Conservation (phyloP, 2,888 invertebrate genomes). For the Rhodophaea formosa region DNA sequence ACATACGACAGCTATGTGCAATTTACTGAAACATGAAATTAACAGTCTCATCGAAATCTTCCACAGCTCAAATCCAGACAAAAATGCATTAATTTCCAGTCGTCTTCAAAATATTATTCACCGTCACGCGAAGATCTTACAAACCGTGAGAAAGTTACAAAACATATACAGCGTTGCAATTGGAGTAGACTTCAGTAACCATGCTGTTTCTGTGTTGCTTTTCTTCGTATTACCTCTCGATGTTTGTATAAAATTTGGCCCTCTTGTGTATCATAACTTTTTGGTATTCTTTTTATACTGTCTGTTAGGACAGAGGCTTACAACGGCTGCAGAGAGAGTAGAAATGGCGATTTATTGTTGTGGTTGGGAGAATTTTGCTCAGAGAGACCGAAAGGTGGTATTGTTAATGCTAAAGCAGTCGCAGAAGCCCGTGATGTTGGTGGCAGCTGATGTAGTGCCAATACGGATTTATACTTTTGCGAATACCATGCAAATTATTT, state of each 20-base stretch:
- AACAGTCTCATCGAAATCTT: slow-evolving; percentile 22
- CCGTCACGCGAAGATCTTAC: slow-evolving; percentile 36
- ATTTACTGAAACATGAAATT: slow-evolving; percentile 38
- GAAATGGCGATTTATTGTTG: slow-evolving; percentile 44
- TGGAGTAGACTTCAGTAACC: slow-evolving; percentile 37
- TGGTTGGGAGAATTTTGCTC: slow-evolving; percentile 44
- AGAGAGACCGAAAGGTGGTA: slow-evolving; percentile 35
- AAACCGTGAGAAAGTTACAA: slow-evolving; percentile 38
- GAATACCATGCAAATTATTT: slow-evolving; percentile 41
- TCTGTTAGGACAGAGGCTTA: slow-evolving; percentile 43
- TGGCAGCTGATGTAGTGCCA: slow-evolving; percentile 41
- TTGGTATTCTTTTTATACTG: slow-evolving; percentile 46
- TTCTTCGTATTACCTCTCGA: slow-evolving; percentile 42
- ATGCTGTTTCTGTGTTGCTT: slow-evolving; percentile 38
- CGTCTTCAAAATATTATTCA: slow-evolving; percentile 32
- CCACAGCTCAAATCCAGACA: neutral
- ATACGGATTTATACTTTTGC: slow-evolving; percentile 44
- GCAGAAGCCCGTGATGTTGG: slow-evolving; percentile 42
- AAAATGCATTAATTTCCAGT: slow-evolving; percentile 19
- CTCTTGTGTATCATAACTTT: slow-evolving; percentile 35
- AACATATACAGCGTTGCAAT: slow-evolving; percentile 34
- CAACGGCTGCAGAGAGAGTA: slow-evolving; percentile 42
- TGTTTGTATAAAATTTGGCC: slow-evolving; percentile 36
- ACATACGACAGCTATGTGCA: slow-evolving; percentile 40
- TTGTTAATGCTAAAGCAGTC: slow-evolving; percentile 42